These are phyloP conservation scores for Amphipoea lucens DNA, from an alignment of 2,888 invertebrate species.

Conservation along the genomic window DNA sequence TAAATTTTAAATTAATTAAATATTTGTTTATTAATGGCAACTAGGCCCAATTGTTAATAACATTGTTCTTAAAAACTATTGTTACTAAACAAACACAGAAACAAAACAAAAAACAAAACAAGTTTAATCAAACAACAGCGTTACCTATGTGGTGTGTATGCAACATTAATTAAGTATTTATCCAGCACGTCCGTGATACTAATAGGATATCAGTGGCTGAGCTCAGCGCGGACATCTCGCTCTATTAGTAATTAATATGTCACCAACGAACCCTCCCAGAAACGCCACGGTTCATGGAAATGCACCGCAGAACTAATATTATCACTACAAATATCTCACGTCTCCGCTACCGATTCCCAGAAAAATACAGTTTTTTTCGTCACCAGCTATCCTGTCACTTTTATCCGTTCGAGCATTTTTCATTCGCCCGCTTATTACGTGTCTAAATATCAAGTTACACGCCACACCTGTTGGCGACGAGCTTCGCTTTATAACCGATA, in stretches of 20 bases:
- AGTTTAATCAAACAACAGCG: background rate
- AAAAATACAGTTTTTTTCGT: conserved; percentile 77
- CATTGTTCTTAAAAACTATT: no score
- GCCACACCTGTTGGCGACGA: conserved; percentile 76
- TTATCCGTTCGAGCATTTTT: conserved; percentile 77
- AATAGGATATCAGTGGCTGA: conserved; percentile 67
- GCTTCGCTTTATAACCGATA: conserved; percentile 59
- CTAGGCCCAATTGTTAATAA: no score
- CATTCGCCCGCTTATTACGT: conserved; percentile 72
- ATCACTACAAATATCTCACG: conserved; percentile 87
- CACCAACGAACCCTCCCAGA: conserved; percentile 74
- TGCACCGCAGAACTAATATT: conserved; percentile 83
- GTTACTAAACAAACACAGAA: no score
- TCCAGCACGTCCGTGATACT: conserved; percentile 62
- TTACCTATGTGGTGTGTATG: background rate
- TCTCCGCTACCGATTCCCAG: conserved; percentile 80
- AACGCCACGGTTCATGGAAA: conserved; percentile 81
- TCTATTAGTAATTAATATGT: conserved; percentile 84
- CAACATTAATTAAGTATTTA: background rate
- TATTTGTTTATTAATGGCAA: no score
- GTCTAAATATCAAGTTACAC: conserved; percentile 77
- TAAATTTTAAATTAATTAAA: no score
- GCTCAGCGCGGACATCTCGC: conserved; percentile 70
- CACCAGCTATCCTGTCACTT: conserved; percentile 76
- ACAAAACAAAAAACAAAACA: no score